phyloP scores from a whole-genome alignment of 1,140 invertebrate genomes.

The Mactra quadrangularis region DNA sequence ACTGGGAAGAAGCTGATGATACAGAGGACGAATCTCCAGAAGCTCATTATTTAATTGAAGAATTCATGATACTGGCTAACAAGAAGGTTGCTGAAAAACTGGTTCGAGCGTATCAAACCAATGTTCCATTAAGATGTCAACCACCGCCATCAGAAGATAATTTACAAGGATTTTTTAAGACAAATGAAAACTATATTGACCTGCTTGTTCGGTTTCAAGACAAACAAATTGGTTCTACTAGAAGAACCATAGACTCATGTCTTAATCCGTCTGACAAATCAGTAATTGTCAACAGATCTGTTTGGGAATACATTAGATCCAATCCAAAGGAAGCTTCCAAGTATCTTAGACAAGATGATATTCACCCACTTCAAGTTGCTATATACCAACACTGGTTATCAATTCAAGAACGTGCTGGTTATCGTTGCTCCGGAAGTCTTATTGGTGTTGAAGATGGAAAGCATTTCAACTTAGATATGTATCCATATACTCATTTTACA shows the following conservation, averaged over 20 bases:
- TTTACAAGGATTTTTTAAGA: slow-evolving; percentile 61
- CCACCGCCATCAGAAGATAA: slow-evolving; percentile 61
- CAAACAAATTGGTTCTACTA: slow-evolving; percentile 21
- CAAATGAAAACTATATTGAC: slow-evolving; percentile 57
- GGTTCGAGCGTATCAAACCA: slow-evolving; percentile 41
- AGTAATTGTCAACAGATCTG: slow-evolving; percentile 43
- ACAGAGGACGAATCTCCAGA: slow-evolving; percentile 60
- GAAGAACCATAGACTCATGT: not conserved
- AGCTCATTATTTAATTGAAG: slow-evolving; percentile 72
- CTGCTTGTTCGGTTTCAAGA: slow-evolving; percentile 60
- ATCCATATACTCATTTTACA: slow-evolving; percentile 89
- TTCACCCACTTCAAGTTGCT: slow-evolving; percentile 95
- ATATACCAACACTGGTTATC: slow-evolving; percentile 85
- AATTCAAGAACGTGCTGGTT: slow-evolving; percentile 54
- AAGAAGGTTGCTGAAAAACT: slow-evolving; percentile 63
- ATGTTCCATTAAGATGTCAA: slow-evolving; percentile 68
- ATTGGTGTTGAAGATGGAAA: not conserved
- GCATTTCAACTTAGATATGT: slow-evolving; percentile 61
- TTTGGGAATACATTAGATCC: slow-evolving; percentile 90
- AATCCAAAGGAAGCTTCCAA: slow-evolving; percentile 90
- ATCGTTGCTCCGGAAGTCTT: slow-evolving; percentile 19
- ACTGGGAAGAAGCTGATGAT: slow-evolving; percentile 43
- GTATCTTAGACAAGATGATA: slow-evolving; percentile 91
- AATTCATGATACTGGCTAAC: slow-evolving; percentile 76
- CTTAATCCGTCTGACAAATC: slow-evolving; percentile 16